Conservation (phyloP, 2,888 invertebrate species). For the Drosophila testacea region DNA sequence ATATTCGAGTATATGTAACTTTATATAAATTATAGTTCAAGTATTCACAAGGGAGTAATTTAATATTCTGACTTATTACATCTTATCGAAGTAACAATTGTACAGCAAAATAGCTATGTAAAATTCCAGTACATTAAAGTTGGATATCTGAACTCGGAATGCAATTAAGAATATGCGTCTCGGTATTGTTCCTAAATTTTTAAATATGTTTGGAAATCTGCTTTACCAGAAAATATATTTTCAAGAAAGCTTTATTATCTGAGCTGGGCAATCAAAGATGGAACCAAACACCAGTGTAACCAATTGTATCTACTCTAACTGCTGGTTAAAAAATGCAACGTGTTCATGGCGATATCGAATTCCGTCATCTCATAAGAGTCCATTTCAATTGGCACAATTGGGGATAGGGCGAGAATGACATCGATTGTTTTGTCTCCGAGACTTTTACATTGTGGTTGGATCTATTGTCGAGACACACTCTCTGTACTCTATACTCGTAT, state of each 20-base stretch:
- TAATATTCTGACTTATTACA: not conserved
- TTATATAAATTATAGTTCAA: not conserved
- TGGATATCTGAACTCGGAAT: too few species aligned
- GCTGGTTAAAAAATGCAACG: conserved; percentile 1
- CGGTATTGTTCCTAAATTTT: too few species aligned
- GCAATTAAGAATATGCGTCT: too few species aligned
- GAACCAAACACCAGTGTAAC: conserved; percentile 28
- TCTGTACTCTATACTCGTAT: not conserved
- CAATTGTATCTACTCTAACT: not conserved
- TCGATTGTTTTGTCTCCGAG: conserved; percentile 38
- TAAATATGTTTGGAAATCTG: too few species aligned
- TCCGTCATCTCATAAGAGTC: conserved; percentile 41
- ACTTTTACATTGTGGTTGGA: conserved; percentile 40
- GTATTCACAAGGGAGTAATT: conserved; percentile 10
- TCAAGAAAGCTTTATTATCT: not conserved
- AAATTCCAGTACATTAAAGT: not conserved
- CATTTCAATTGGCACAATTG: conserved; percentile 45
- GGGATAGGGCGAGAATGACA: conserved; percentile 19
- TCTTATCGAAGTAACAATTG: not conserved
- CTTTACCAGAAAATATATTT: too few species aligned
- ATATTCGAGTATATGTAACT: not conserved
- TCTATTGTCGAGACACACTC: conserved; percentile 37
- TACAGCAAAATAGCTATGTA: not conserved
- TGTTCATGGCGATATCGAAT: conserved; percentile 50
- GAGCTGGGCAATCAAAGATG: conserved; percentile 30